Evolutionary conservation across 2,113 vertebrate genomes (phyloP).

Genomic region (Passer montanus): DNA sequence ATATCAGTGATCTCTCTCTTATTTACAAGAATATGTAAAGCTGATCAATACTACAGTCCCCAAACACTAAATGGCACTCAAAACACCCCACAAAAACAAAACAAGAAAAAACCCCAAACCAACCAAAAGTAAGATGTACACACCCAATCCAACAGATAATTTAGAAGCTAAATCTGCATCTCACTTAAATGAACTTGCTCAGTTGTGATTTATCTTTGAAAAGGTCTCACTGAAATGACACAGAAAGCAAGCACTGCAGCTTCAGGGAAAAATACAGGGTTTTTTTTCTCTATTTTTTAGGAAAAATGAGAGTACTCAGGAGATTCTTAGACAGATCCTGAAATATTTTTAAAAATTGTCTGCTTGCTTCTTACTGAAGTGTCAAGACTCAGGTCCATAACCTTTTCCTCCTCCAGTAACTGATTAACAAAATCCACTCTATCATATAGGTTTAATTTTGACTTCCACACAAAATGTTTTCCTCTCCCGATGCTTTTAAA

Average conservation of each 20-base stretch:
- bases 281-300: background rate
- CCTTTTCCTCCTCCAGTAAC: background rate
- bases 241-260: background rate
- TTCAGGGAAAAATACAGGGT: accelerated
- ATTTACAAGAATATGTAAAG: background rate
- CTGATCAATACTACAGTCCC: background rate
- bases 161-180: background rate
- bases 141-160: background rate
- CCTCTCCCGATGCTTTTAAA: background rate
- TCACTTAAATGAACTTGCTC: background rate
- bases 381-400: background rate
- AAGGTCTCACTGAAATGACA: background rate
- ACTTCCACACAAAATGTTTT: background rate
- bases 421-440: background rate
- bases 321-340: background rate
- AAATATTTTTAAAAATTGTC: accelerated
- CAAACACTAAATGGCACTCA: background rate
- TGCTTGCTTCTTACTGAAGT: background rate
- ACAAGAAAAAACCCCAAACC: background rate
- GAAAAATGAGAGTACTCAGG: background rate
- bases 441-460: background rate
- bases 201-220: background rate
- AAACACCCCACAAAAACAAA: background rate
- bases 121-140: background rate
- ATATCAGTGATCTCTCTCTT: background rate